Conservation (phyloP, 2,797 vertebrate species). For the Aselliscus stoliczkanus region DNA sequence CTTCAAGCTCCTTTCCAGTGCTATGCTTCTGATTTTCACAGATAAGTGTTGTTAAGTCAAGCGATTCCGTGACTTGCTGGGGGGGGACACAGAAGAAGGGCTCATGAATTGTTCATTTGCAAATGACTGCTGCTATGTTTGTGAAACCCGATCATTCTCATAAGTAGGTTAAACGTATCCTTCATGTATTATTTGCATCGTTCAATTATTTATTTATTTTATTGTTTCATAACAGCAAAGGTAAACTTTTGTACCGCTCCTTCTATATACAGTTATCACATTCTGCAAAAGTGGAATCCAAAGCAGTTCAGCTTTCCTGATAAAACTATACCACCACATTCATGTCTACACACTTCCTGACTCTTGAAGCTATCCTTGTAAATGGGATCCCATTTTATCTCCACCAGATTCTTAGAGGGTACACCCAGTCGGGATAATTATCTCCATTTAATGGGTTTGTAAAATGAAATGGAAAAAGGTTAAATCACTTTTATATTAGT, state of each 20-base stretch:
- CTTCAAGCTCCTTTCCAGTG: neutral
- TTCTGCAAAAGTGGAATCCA: neutral
- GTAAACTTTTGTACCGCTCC: neutral
- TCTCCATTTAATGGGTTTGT: neutral
- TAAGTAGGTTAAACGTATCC: conserved; percentile 53
- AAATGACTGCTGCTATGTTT: conserved; percentile 21
- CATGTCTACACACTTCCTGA: neutral
- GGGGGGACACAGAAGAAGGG: neutral
- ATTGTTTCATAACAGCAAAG: neutral
- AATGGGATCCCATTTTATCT: neutral
- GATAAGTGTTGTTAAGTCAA: neutral
- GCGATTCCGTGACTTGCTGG: neutral
- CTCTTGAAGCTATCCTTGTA: neutral
- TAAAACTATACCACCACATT: fast-evolving
- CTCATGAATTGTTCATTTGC: conserved; percentile 55
- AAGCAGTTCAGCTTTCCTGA: neutral
- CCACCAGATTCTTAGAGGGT: neutral
- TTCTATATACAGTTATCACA: neutral
- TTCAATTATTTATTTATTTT: conserved; percentile 72
- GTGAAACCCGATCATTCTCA: conserved; percentile 28
- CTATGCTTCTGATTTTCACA: neutral
- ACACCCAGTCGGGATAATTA: neutral
- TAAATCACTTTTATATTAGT: neutral
- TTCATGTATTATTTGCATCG: conserved; percentile 44
- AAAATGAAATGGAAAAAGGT: neutral